Evolutionary conservation across 2,888 invertebrate genomes (phyloP), one percentile per base, ranked within the genome.

Genomic region (Aspidiotus destructor): DNA sequence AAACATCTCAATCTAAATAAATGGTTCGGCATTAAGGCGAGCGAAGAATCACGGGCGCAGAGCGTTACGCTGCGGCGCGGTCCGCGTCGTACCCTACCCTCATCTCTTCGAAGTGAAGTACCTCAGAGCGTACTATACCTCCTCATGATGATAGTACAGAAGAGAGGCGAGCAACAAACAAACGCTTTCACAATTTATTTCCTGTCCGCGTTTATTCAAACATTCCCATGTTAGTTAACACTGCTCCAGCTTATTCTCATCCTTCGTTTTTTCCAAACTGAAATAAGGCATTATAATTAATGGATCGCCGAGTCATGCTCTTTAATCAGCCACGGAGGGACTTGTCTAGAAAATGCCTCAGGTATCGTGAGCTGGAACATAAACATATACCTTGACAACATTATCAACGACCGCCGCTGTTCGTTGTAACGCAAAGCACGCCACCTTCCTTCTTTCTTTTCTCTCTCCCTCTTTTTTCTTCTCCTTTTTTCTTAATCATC

Each of bases 231-330:
- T 67, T 67, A 60, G 67, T 67, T 67, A 67, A 67, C 67, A 67
- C 67, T 67, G 67, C 60, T 65, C 28, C 58, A 44, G 48, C 60
- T 60, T 60, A 64, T 41, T 67, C 48, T 40, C 54, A 55, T 57
- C 55, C 54, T 57, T 60, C 57, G 17, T 42, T 42, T 67, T 67
- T 67, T 67, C 67, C 67, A 60, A 67, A 67, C 67, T 67, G 67
- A 67, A 67, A 67, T 67, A 67, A 67, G 67, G 67, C 67, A 60
- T 67, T 67, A 67, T 67, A 67, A 67, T 67, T 67, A 67, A 67
- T 67, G 67, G 67, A 67, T 67, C 67, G 67, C 67, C 67, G 67
- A 67, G 67, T 67, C 67, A 67, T 67, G 67, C 67, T 67, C 67
- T 67, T 67, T 67, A 67, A 67, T 67, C 67, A 67, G 67, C 55